Evolutionary conservation across 2,888 invertebrate genomes (phyloP).

Genomic region (Aporophyla nigra): DNA sequence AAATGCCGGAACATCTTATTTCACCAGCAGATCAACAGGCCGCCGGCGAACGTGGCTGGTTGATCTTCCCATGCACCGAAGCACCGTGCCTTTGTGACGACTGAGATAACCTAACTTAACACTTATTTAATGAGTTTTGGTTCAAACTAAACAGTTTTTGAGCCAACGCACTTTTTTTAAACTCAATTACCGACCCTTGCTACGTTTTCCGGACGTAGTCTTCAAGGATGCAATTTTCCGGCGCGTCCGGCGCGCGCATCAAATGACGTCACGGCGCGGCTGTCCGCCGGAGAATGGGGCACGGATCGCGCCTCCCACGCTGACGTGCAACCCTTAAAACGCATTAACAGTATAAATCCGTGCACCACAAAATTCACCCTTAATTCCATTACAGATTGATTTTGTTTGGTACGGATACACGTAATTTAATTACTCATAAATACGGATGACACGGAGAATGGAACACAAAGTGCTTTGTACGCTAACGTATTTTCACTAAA

Average conservation of each 20-base stretch:
- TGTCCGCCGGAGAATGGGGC: constrained; percentile 2
- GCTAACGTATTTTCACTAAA: background rate
- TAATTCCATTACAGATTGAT: background rate
- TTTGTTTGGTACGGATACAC: background rate
- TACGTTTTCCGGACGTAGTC: no score
- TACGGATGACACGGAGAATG: background rate
- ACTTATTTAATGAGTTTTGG: background rate
- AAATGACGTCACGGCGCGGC: constrained; percentile 15
- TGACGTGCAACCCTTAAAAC: background rate
- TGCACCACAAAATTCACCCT: background rate
- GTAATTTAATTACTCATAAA: background rate
- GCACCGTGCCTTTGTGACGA: background rate
- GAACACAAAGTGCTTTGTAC: background rate
- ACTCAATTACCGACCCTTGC: background rate
- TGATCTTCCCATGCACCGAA: background rate
- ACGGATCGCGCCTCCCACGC: background rate
- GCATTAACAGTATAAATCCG: background rate
- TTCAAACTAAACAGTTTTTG: background rate
- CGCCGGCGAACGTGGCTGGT: background rate
- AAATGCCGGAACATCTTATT: background rate
- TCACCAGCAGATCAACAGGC: background rate
- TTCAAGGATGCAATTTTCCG: background rate
- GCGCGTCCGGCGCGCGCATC: background rate
- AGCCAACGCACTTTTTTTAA: background rate
- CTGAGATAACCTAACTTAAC: background rate